Evolutionary conservation across 1,140 invertebrate species (phyloP).

Genomic region (Harlomillsia oculata): DNA sequence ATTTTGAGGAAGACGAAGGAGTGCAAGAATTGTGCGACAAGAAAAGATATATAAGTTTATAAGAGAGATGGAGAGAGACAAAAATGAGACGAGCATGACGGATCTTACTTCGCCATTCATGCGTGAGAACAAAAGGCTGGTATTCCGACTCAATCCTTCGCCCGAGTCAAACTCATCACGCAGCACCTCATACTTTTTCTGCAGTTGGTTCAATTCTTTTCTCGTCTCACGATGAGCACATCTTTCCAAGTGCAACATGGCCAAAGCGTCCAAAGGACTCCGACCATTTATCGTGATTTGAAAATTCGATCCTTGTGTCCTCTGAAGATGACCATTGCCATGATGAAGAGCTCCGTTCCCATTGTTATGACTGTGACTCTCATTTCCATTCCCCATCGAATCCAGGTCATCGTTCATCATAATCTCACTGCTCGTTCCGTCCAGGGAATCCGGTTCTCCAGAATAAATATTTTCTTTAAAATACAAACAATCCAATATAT

Average conservation of each 20-base stretch:
- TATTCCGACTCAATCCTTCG: conserved; percentile 33
- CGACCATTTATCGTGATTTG: conserved; percentile 27
- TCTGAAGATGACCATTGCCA: background rate
- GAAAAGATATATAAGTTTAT: too few species aligned
- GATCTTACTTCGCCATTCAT: conserved; percentile 29
- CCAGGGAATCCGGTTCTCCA: conserved; percentile 34
- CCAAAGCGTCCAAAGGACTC: conserved; percentile 35
- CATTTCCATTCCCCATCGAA: background rate
- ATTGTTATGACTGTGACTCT: too few species aligned
- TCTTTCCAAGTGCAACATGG: conserved; percentile 37
- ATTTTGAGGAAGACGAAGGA: too few species aligned
- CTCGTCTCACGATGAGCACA: conserved; percentile 37
- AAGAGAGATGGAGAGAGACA: too few species aligned
- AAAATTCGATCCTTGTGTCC: conserved; percentile 15
- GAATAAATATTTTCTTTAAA: conserved; percentile 33
- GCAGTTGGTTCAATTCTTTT: conserved; percentile 37
- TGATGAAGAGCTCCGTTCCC: conserved; percentile 4
- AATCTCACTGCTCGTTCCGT: conserved; percentile 36
- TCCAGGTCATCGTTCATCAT: conserved; percentile 30
- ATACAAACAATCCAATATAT: background rate
- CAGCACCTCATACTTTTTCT: conserved; percentile 38
- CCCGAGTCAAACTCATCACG: conserved; percentile 36
- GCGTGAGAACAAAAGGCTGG: conserved; percentile 30
- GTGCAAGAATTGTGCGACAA: too few species aligned
- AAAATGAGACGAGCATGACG: too few species aligned